These are phyloP conservation scores for Callinectes sapidus DNA, from an alignment of 2,888 invertebrate species.

Conservation along the genomic window DNA sequence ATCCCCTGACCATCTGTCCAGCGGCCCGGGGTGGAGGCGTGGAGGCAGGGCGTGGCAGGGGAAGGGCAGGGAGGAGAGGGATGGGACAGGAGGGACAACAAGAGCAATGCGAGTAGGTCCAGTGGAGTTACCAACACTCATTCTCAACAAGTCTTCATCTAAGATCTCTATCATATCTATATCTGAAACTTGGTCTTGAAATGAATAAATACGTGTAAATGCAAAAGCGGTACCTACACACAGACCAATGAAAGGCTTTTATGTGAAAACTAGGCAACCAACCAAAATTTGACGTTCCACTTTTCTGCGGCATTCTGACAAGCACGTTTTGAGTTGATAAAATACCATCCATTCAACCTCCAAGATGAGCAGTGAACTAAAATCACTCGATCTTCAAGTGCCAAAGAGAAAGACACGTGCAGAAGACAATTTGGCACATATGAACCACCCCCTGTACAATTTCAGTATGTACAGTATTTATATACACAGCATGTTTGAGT, in stretches of 20 bases:
- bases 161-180: too few relatives aligned
- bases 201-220: too few relatives aligned
- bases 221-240: too few relatives aligned
- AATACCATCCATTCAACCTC: not conserved
- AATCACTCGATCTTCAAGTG: not conserved
- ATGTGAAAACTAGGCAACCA: not conserved
- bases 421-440: too few relatives aligned
- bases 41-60: constrained; percentile 10
- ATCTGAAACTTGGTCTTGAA: too few relatives aligned
- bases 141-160: too few relatives aligned
- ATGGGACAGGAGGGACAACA: not conserved
- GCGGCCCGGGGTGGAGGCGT: not conserved
- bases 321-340: not conserved
- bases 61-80: not conserved
- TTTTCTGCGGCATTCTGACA: too few relatives aligned
- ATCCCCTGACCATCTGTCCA: not conserved
- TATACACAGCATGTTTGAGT: too few relatives aligned
- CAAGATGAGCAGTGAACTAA: not conserved
- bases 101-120: not conserved
- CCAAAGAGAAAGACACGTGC: not conserved
- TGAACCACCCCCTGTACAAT: too few relatives aligned
- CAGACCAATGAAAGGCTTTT: not conserved
- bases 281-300: not conserved
- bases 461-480: too few relatives aligned
- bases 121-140: not conserved